Base-by-base conservation (phyloP, 1,140 invertebrate genomes). In the Vanessa tameamea region DNA sequence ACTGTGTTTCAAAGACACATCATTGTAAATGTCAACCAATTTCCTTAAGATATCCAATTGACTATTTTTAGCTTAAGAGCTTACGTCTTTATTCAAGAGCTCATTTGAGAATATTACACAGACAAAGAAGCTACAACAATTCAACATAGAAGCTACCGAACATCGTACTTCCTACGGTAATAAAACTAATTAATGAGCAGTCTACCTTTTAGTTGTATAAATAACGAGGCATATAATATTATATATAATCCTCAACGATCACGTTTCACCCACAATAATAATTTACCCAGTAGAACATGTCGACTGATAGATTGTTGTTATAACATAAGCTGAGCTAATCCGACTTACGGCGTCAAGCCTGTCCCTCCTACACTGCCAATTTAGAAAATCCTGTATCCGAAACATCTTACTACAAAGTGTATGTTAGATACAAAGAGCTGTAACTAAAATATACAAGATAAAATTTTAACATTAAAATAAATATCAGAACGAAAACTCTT, bases 311-410 rank as follows among this genome's bases (percentile, higher is more conserved):
- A 77, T 73, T 78, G 78, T 82, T 76, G 78, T 78, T 77, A 64
- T 72, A 71, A 78, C 78, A 75, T 81, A 75, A 81, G 76, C 73
- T 59, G 70, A 80, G 75, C 76, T 78, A 79, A 80, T 73, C 78
- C 78, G 75, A 78, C 74, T 83, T 80, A 83, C 73, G 67, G 73
- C 75, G 76, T 75, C 81, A 81, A 82, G 78, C 75, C 71, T 77
- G 77, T 77, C 80, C 78, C 71, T 77, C 79, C 76, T 76, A 79
- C 76, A 77, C 80, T 77, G 75, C 80, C 80, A 77, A 79, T 78
- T 83, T 78, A 72, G 82, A 79, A 78, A 77, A 81, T 79, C 77
- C 73, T 59, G 68, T 77, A 73, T 78, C 77, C 78, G 78, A 81
- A 68, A 68, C 51, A 47, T 68, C 66, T 68, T 16, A 59, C 51